A percentile compares a stretch with the other conserved stretches of the same genome.
These are phyloP conservation scores for Calyptomena viridis DNA, from an alignment of 2,113 vertebrate genomes.

Conservation along the genomic window DNA sequence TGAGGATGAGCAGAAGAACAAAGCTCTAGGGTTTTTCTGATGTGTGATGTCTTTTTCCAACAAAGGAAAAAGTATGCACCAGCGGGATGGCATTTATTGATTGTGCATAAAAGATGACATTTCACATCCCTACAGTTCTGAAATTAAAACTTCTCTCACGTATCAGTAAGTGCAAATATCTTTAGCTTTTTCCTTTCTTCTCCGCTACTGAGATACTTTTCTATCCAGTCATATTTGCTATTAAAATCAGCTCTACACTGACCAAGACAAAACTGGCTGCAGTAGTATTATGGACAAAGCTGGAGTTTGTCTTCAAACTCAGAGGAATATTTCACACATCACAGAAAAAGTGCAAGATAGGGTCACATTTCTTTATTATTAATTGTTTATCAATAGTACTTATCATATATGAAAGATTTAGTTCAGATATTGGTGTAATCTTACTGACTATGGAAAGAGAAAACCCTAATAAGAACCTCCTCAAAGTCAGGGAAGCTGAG, in stretches of 20 bases:
- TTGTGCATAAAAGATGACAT: not conserved
- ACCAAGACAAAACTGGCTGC: not conserved
- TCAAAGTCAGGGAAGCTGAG: not conserved
- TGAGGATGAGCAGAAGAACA: not conserved
- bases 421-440: not conserved
- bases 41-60: not conserved
- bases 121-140: not conserved
- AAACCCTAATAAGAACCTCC: not conserved
- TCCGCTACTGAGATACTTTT: not conserved
- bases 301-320: not conserved
- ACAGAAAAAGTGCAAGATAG: not conserved
- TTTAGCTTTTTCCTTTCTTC: not conserved
- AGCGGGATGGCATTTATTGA: not conserved
- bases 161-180: not conserved
- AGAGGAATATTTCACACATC: not conserved
- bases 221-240: not conserved
- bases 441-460: not conserved
- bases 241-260: not conserved
- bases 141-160: not conserved
- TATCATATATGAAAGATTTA: not conserved
- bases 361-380: not conserved
- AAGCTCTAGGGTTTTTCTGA: not conserved
- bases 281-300: not conserved
- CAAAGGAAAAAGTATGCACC: not conserved
- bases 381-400: not conserved